Percentiles rank a stretch among this genome's conserved stretches.
phyloP scores from a whole-genome alignment of 1,140 invertebrate species.

The Heliconius nattereri region DNA sequence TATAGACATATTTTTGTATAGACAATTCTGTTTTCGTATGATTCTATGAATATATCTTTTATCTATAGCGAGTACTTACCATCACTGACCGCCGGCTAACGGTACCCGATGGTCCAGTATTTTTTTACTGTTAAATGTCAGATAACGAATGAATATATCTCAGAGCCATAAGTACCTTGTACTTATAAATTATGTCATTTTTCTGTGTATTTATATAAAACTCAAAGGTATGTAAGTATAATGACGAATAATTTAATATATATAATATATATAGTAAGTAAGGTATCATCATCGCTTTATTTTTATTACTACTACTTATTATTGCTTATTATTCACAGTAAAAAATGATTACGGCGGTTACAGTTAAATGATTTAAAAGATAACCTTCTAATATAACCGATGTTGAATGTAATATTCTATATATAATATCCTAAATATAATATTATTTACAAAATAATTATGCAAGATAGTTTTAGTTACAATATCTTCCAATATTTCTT shows the following conservation, averaged over 20 bases:
- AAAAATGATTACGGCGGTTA: no score
- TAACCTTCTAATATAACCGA: no score
- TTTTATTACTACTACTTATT: no score
- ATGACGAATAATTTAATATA: background rate
- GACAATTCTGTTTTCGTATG: background rate
- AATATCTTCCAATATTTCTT: no score
- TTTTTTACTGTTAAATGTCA: slow-evolving; percentile 68
- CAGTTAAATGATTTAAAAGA: no score
- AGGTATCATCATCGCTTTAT: no score
- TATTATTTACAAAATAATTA: no score
- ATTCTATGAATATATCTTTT: slow-evolving; percentile 15
- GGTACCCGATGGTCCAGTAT: slow-evolving; percentile 61
- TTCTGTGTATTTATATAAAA: background rate
- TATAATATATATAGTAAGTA: no score
- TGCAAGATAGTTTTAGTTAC: no score
- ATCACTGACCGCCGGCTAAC: slow-evolving; percentile 49
- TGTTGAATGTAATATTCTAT: no score
- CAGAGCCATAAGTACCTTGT: slow-evolving; percentile 16
- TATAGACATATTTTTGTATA: background rate
- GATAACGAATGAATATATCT: slow-evolving; percentile 35
- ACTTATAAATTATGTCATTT: background rate
- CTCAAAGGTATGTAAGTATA: background rate
- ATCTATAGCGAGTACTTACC: slow-evolving; percentile 30
- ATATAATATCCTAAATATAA: no score
- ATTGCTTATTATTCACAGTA: no score